These are phyloP conservation scores for Henicopernis longicauda DNA, from an alignment of 2,113 vertebrate species.

Conservation along the genomic window DNA sequence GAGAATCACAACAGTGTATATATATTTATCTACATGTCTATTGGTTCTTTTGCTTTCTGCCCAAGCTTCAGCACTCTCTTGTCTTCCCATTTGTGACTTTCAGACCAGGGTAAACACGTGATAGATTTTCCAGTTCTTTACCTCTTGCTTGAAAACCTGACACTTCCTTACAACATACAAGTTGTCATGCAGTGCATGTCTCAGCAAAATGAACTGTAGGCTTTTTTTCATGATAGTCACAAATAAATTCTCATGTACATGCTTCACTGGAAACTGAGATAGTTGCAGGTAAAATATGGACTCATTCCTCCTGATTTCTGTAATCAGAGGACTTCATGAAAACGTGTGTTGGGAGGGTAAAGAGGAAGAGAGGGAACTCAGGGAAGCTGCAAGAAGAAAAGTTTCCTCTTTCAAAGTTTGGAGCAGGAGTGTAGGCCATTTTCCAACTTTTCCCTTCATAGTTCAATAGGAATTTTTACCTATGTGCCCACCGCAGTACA, in stretches of 20 bases:
- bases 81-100: not conserved
- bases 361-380: not conserved
- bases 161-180: not conserved
- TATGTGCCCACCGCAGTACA: not conserved
- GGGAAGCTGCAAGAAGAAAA: not conserved
- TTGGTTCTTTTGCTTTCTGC: not conserved
- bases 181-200: not conserved
- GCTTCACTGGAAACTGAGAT: not conserved
- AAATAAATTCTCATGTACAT: not conserved
- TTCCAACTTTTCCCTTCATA: not conserved
- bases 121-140: not conserved
- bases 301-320: not conserved
- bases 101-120: not conserved
- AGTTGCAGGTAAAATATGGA: not conserved
- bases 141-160: not conserved
- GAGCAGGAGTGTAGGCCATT: not conserved
- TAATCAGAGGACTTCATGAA: not conserved
- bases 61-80: not conserved
- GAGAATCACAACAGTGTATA: not conserved
- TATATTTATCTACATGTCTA: not conserved
- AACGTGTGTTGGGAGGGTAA: fast-evolving
- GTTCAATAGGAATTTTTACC: not conserved
- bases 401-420: not conserved
- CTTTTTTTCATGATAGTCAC: not conserved
- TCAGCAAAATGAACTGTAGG: not conserved